Base-by-base conservation (phyloP, 2,797 vertebrate species). In the Nannoperca australis region DNA sequence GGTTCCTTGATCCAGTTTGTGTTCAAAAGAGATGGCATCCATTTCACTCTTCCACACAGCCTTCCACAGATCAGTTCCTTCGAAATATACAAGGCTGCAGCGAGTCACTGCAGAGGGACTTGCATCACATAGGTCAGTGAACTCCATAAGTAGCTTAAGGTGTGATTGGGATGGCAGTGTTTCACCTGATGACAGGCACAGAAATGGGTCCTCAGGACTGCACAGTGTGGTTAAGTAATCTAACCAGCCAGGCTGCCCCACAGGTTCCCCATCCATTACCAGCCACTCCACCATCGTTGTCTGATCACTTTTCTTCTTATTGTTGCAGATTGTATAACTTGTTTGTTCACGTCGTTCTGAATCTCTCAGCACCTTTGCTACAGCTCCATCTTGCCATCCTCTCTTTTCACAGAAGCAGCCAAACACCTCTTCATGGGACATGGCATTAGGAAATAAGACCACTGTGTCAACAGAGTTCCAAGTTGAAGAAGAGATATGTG, bases 371-470 rank as follows among this genome's bases (percentile, higher is more conserved):
- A 93, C 73, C 83, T 93, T 95, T 59, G 94, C 78, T 67, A 97
- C 82, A 63, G 93, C 81, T 38, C 97, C 97, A 15, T 95, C 94
- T 69, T 81, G 86, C 96, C 96, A 91, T 27, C 92, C 85, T 14
- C 86, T 89, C 17, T 92, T 89, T 44, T 92, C 84, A 80, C 72
- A 88, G 79, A 83, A 89, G 60, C 59, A 91, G 9, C 96, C 97
- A 82, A 97, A 94, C 15, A 96, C 65, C 72, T 97, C 96, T 24
- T 93, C 78, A 6, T 91, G 59, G 30, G 91, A 94, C 88, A 97
- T 92, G 68, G 93, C 86, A 44, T 96, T 96, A 18, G 97, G 97
- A 83, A 96, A 97, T 49, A 97, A 62, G 44, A 95, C 92, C 5
- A 92, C 74, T 0, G 93, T 92, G 68, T 95, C 83, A 63, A 97